These are phyloP conservation scores for Loripinus fragilis DNA, from an alignment of 2,888 invertebrate genomes.

Conservation along the genomic window DNA sequence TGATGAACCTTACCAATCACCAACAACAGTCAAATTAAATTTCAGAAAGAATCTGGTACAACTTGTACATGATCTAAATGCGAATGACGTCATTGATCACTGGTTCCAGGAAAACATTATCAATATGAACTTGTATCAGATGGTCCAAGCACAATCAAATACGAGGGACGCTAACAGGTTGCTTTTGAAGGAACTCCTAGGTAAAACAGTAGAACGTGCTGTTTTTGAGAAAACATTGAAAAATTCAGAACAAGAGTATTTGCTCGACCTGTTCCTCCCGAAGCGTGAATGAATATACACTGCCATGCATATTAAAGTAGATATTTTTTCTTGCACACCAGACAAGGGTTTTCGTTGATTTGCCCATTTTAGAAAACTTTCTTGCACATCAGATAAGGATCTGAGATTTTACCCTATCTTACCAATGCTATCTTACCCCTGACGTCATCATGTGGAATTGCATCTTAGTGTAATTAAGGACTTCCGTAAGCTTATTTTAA, in stretches of 20 bases:
- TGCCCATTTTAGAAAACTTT: no score
- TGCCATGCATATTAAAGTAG: no score
- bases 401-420: no score
- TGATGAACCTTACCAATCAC: background rate
- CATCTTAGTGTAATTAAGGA: no score
- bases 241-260: background rate
- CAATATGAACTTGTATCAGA: background rate
- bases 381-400: no score
- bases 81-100: background rate
- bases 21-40: background rate
- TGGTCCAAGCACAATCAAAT: background rate
- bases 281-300: no score
- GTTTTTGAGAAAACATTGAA: background rate
- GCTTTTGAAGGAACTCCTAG: background rate
- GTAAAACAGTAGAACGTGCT: background rate
- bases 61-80: background rate
- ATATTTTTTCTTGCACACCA: no score
- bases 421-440: no score
- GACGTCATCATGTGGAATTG: no score
- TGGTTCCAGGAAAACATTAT: conserved; percentile 6
- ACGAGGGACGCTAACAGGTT: background rate
- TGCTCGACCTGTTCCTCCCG: background rate
- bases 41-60: background rate
- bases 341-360: no score
- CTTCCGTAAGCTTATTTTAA: no score